Conservation (phyloP, 2,888 invertebrate species). For the Villa cingulata region DNA sequence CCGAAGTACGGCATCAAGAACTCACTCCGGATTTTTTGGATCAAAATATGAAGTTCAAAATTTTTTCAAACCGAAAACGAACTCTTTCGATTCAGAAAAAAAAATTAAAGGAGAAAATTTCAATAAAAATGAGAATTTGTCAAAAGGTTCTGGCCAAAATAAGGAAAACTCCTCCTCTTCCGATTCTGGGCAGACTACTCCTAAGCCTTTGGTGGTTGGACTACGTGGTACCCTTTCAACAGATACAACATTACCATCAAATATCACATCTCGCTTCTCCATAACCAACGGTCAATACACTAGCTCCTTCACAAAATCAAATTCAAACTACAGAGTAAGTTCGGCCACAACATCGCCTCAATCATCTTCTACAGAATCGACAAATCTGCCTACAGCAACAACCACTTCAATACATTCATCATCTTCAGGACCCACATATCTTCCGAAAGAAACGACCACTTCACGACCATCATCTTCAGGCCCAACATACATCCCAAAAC, state of each 20-base stretch:
- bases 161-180: too few species aligned
- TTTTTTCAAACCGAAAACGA: too few species aligned
- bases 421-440: conserved; percentile 6
- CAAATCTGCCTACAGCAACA: conserved; percentile 8
- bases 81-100: too few species aligned
- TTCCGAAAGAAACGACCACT: conserved; percentile 14
- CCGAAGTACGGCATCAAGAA: background rate
- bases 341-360: too few species aligned
- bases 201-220: conserved; percentile 2
- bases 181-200: background rate
- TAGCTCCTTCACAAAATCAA: too few species aligned
- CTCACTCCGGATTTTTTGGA: too few species aligned
- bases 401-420: conserved; percentile 4
- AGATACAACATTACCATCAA: conserved; percentile 10
- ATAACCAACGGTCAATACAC: conserved; percentile 16
- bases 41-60: background rate
- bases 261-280: conserved; percentile 14
- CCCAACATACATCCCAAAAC: conserved; percentile 8
- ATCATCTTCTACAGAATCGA: conserved; percentile 18
- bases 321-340: too few species aligned
- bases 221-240: conserved; percentile 1
- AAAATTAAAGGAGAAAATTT: too few species aligned
- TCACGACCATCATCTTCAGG: conserved; percentile 5
- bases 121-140: too few species aligned
- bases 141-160: too few species aligned